Evolutionary conservation across 2,888 invertebrate species (phyloP).

Genomic region (Campoletis raptor): DNA sequence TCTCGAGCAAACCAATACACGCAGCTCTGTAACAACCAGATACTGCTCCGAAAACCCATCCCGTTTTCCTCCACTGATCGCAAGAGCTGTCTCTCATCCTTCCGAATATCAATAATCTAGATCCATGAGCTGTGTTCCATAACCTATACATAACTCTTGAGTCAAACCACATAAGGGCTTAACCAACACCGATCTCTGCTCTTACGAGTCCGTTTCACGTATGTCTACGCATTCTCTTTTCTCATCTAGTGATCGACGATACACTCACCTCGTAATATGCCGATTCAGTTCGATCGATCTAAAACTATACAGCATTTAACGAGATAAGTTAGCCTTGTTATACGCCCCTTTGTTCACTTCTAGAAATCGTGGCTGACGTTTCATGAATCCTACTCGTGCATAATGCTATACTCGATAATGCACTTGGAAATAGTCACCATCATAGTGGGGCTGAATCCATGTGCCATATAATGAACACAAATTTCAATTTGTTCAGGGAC

Average conservation of each 20-base stretch:
- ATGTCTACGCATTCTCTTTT: background rate
- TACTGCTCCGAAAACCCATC: background rate
- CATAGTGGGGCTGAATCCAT: background rate
- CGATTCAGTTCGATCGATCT: background rate
- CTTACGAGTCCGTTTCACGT: background rate
- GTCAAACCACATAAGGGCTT: background rate
- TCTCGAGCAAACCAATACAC: constrained; percentile 15
- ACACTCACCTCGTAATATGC: background rate
- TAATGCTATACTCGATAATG: background rate
- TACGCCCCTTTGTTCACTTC: background rate
- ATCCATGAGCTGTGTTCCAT: constrained; percentile 16
- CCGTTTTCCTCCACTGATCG: constrained; percentile 2
- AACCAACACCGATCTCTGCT: background rate
- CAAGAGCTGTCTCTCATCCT: constrained; percentile 37
- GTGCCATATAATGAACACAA: background rate
- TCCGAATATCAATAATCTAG: constrained; percentile 55
- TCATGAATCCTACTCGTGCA: background rate
- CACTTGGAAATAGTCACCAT: background rate
- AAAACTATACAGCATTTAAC: background rate
- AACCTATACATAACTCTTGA: background rate
- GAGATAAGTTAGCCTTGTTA: background rate
- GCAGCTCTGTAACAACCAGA: constrained; percentile 16
- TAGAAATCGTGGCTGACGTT: background rate
- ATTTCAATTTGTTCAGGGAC: background rate
- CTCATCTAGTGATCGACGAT: background rate